Base-by-base conservation (phyloP, 2,888 invertebrate species). In the Patella ulyssiponensis region DNA sequence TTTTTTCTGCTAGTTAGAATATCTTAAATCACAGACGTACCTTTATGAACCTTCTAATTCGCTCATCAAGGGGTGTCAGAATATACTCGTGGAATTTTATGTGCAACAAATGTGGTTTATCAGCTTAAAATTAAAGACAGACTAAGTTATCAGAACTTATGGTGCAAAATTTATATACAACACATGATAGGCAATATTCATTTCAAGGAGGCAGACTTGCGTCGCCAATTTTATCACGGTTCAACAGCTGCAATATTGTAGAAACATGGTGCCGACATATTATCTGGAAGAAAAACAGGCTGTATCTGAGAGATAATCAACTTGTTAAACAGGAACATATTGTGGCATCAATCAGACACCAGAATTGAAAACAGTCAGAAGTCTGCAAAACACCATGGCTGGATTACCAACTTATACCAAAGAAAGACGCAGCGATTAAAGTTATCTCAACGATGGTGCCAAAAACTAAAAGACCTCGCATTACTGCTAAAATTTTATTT, bases 151-250 rank as follows among this genome's bases (percentile, higher is more conserved):
- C 64, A 64, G 23, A 23, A 64, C 20, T 64, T 64, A 64, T 20
- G 64, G 64, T 64, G 64, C 64, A 64, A 23, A 64, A 64, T 64
- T 64, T 64, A 64, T 64, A 23, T 64, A 64, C 64, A 64, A 64
- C 64, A 64, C 23, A 64, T 64, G 64, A 64, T 64, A 64, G 64
- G 23, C 64, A 64, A 64, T 64, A 64, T 64, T 64, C 23, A 64
- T 64, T 64, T 64, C 64, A 64, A 64, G 64, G 23, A 23, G 64
- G 64, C 64, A 64, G 64, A 64, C 20, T 64, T 64, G 23, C 64
- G 64, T 64, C 64, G 64, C 64, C 64, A 64, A 23, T 64, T 64
- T 64, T 64, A 64, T 64, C 64, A 64, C 20, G 23, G 23, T 64
- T 64, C 14, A 64, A 64, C 64, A 64, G 64, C 64, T 64, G 64